Base-by-base conservation (phyloP, 2,888 invertebrate species). In the Cheilosia scutellata region DNA sequence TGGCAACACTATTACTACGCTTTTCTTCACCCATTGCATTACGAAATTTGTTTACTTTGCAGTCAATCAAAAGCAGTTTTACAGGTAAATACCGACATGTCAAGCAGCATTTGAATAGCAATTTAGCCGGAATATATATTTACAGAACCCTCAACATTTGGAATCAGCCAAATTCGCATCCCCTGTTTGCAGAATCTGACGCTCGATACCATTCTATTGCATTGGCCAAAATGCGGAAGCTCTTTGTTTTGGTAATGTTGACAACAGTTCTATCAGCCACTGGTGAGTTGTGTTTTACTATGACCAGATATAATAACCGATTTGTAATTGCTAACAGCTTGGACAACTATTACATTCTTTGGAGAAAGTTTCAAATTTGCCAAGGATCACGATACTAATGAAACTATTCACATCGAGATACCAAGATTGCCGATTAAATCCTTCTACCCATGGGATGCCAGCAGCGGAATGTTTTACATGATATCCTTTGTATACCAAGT, bases 81-180 rank as follows among this genome's bases (percentile, higher is more conserved):
- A 96, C 92, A 95, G 95, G 95, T 95, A 90, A 92, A 91, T 27
- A 0, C 31, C 16, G 11, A 27, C 20, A 16, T 6, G 27, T 31
- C 4, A 13, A 31, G n/a, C n/a, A 5, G 11, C 42, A 40, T 47
- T 58, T 9, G 13, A 53, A 27, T 25, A 7, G 33, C 42, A 55
- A 5, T 2, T 16, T 29, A 7, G 13, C 16, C 29, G 29, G 16
- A 49, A 33, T 47, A 27, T 37, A 47, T 29, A 27, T 68, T 75
- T 60, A 2, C 57, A 95, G 96, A 89, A 96, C 96, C 0, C 91
- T 97, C 49, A 95, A 95, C 37, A 95, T 96, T 83, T 97, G 97
- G 97, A 97, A 97, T 91, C 96, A 96, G 92, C 95, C 96, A 0
- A 96, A 97, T 91, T 95, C 95, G 70, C 97, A 97, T 92, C 96